Evolutionary conservation across 1,140 invertebrate genomes (phyloP), one percentile per base, ranked within the genome.

Genomic region (Rhysida immarginata): DNA sequence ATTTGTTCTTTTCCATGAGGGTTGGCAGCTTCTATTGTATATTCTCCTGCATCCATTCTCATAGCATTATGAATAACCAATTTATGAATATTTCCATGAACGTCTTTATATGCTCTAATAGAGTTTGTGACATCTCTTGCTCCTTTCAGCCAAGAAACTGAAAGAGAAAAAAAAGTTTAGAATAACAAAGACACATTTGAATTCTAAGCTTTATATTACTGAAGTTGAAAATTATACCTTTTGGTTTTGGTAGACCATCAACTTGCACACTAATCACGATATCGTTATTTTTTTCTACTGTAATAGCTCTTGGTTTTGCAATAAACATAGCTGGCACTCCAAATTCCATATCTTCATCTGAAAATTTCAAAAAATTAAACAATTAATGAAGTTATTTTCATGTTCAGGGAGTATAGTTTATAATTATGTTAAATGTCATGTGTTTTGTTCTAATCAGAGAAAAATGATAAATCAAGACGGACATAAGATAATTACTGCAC

Each of bases 1-100:
- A 82, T 80, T 68, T 85, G 77, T 62, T 89, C 86, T 60, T 80
- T 83, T 20, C 95, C 95, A 59, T 86, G 85, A 29, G 81, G 75
- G 72, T 98, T 99, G 65, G 87, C 87, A 3, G 88, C 84, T 20
- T 96, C 74, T 57, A 97, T 85, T 50, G 89, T 95, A 68, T 97
- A 98, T 3, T 88, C 91, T 8, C 93, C 95, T 56, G 87, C 82
- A 67, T 99, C 96, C 45, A 87, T 80, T 5, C 81, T 74, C 54
- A 81, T 78, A 0, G 87, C 82, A 63, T 90, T 82, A 66, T 88
- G 87, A 59, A 98, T 76, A 8, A 88, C 87, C 44, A 98, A 79
- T 62, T 85, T 81, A 26, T 84, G 79, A 55, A 86, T 87, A 68
- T 91, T 87, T 62, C 89, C 84, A 35, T 84, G 81, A 1, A 78